These are phyloP conservation scores for Megastigmus dorsalis DNA, from an alignment of 2,888 invertebrate species.

Conservation along the genomic window DNA sequence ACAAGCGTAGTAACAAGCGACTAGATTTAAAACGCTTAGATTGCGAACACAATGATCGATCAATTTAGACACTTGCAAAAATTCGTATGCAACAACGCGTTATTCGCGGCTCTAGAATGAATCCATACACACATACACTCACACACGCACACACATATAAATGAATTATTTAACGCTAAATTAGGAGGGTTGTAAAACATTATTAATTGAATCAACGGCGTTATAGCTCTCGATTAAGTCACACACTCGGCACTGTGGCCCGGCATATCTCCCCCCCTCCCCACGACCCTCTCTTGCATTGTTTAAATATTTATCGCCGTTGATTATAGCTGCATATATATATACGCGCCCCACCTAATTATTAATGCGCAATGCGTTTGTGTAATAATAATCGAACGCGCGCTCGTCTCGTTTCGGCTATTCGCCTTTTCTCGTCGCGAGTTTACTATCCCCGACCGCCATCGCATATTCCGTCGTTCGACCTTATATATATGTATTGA, in stretches of 20 bases:
- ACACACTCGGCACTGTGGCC: background rate
- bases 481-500: too few species aligned
- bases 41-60: too few species aligned
- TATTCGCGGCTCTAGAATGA: too few species aligned
- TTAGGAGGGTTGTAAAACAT: slow-evolving; percentile 20
- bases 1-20: too few species aligned
- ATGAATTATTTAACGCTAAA: slow-evolving; percentile 24
- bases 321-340: slow-evolving; percentile 50
- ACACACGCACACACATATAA: background rate
- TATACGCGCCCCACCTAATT: slow-evolving; percentile 4
- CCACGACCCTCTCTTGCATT: too few species aligned
- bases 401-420: background rate
- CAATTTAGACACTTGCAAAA: too few species aligned
- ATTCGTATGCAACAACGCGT: too few species aligned
- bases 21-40: too few species aligned
- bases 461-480: too few species aligned
- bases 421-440: background rate
- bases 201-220: slow-evolving; percentile 37
- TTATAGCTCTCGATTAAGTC: slow-evolving; percentile 36
- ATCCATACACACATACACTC: too few species aligned
- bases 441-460: too few species aligned
- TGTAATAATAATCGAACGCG: slow-evolving; percentile 30
- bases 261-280: too few species aligned
- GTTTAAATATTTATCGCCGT: slow-evolving; percentile 38
- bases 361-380: slow-evolving; percentile 36